Evolutionary conservation across 2,113 vertebrate genomes (phyloP), one percentile per base, ranked within the genome.

Genomic region (Anarhynchus alexandrinus): DNA sequence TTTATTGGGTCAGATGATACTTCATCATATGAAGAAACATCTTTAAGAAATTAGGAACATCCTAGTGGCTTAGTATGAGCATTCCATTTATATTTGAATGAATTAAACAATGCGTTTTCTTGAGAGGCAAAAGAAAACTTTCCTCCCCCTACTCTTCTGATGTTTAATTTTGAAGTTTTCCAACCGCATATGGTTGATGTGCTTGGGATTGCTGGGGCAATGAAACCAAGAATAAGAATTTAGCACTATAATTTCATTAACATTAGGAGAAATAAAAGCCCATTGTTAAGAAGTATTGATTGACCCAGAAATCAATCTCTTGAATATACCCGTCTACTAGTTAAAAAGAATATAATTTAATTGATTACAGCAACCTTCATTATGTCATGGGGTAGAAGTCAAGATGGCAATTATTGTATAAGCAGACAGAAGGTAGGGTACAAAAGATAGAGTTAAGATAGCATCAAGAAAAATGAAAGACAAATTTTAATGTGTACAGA

Each of bases 1-100:
- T 94, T 98, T 98, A 95, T 94, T 98, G 87, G 92, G 79, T 97
- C 96, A 97, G 93, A 97, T 96, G 96, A 96, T 93, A 96, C 95
- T 86, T 91, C 90, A 86, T 97, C 92, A 76, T 55, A 95, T 54
- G 87, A 97, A 96, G 81, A 94, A 97, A 98, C 97, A 98, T 98
- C 97, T 97, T 98, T 98, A 97, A 98, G 91, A 96, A 98, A 98
- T 98, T 98, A 98, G 64, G 87, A 87, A 82, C 87, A 92, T 95
- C 96, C 65, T 93, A 88, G 92, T 88, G 88, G 96, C 94, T 98
- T 95, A 96, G 70, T 82, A 73, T 62, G 82, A 96, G 81, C 96
- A 97, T 98, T 98, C 97, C 93, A 88, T 97, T 94, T 98, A 67
- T 96, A 97, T 97, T 97, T 95, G 82, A 97, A 96, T 89, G 86